These are phyloP conservation scores for Tetragonula clypearis DNA, from an alignment of 1,140 invertebrate species.

Conservation along the genomic window DNA sequence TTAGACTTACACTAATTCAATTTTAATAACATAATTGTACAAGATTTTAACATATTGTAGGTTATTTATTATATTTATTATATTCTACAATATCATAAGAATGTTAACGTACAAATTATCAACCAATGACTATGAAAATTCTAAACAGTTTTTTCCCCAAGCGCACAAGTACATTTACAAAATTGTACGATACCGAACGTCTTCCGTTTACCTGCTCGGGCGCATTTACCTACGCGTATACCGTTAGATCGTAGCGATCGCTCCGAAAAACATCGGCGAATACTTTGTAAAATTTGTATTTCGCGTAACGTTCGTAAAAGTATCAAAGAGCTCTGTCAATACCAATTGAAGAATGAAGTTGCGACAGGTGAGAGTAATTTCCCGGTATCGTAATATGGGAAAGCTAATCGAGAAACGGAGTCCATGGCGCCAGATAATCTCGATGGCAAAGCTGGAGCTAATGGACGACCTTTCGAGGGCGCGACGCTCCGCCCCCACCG, in stretches of 20 bases:
- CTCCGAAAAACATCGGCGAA: too few relatives aligned
- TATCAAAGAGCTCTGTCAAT: background rate
- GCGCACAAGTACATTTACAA: background rate
- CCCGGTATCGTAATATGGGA: background rate
- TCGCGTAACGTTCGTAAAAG: too few relatives aligned
- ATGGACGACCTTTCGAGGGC: conserved; percentile 78
- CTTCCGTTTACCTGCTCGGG: too few relatives aligned
- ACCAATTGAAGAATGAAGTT: background rate
- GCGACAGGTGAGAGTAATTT: background rate
- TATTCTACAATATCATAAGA: too few relatives aligned
- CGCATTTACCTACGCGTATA: too few relatives aligned
- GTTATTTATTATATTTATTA: too few relatives aligned
- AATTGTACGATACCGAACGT: background rate
- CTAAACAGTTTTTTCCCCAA: background rate
- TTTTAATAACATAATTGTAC: background rate
- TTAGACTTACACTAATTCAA: background rate
- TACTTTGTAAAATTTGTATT: background rate
- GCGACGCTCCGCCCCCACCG: conserved; percentile 78
- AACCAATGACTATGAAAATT: too few relatives aligned
- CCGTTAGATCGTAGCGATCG: too few relatives aligned
- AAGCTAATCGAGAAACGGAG: conserved; percentile 23
- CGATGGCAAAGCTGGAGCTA: conserved; percentile 57
- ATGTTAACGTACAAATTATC: too few relatives aligned
- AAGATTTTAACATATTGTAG: too few relatives aligned
- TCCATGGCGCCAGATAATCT: conserved; percentile 53